Percentiles rank a stretch among this genome's conserved stretches.
These are phyloP conservation scores for Volucella bombylans DNA, from an alignment of 2,888 invertebrate species.

Conservation along the genomic window DNA sequence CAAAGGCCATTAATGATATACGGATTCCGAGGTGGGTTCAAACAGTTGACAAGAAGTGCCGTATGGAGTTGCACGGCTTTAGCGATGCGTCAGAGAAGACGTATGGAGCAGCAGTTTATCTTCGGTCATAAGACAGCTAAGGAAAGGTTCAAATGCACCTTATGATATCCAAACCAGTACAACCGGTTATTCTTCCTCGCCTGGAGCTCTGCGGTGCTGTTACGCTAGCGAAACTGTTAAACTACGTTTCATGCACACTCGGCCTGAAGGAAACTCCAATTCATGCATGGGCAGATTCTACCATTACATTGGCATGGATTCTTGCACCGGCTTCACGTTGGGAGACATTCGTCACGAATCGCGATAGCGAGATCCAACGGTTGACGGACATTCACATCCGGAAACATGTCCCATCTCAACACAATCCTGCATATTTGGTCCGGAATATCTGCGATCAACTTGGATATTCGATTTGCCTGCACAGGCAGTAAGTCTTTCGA, in stretches of 20 bases:
- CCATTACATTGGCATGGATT: slow-evolving; percentile 60
- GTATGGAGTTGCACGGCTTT: too few species aligned
- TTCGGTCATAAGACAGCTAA: slow-evolving; percentile 15
- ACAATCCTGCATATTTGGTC: slow-evolving; percentile 65
- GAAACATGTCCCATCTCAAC: slow-evolving; percentile 54
- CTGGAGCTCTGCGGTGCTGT: slow-evolving; percentile 27
- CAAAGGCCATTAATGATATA: too few species aligned
- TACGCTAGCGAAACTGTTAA: slow-evolving; percentile 15
- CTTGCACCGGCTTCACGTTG: slow-evolving; percentile 42
- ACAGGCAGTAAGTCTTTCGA: slow-evolving; percentile 6
- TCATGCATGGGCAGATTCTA: slow-evolving; percentile 63
- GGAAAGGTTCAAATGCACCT: slow-evolving; percentile 13
- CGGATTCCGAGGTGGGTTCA: too few species aligned
- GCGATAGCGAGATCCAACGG: slow-evolving; percentile 53
- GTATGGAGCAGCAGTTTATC: slow-evolving; percentile 22
- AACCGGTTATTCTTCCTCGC: slow-evolving; percentile 16
- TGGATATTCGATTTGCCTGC: slow-evolving; percentile 13
- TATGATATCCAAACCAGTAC: slow-evolving; percentile 9
- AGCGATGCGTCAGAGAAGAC: slow-evolving; percentile 37
- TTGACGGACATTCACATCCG: slow-evolving; percentile 29
- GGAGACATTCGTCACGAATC: slow-evolving; percentile 41
- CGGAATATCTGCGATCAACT: background rate
- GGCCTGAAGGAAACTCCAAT: background rate
- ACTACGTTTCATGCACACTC: background rate
- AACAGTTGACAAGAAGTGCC: too few species aligned